Evolutionary conservation across 2,113 vertebrate genomes (phyloP).

Genomic region (Bombycilla garrulus): DNA sequence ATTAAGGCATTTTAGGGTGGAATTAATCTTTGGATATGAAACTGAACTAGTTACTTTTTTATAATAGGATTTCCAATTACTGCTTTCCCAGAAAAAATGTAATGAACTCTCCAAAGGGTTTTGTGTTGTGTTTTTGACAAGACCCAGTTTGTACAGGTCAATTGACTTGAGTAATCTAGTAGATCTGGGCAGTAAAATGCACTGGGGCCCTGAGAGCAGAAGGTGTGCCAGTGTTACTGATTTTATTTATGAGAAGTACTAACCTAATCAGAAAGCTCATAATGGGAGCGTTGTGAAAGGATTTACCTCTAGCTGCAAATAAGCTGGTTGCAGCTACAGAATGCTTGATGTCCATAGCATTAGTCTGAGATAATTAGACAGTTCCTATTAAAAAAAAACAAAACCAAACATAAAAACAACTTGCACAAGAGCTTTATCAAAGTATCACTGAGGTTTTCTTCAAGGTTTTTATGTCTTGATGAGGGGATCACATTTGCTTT

Average conservation of each 20-base stretch:
- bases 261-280: neutral
- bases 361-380: neutral
- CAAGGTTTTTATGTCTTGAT: neutral
- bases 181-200: neutral
- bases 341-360: neutral
- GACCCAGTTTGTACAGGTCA: neutral
- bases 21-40: neutral
- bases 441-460: neutral
- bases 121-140: neutral
- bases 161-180: neutral
- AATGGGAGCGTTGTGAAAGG: accelerated
- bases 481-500: neutral
- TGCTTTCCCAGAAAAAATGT: neutral
- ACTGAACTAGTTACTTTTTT: neutral
- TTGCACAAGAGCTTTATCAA: neutral
- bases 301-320: neutral
- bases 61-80: neutral
- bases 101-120: neutral
- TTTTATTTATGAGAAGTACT: neutral
- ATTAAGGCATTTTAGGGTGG: neutral
- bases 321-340: neutral
- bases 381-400: neutral
- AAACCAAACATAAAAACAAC: neutral
- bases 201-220: neutral
- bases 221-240: neutral